phyloP scores from a whole-genome alignment of 1,140 invertebrate genomes.

The Drosophila orosa region DNA sequence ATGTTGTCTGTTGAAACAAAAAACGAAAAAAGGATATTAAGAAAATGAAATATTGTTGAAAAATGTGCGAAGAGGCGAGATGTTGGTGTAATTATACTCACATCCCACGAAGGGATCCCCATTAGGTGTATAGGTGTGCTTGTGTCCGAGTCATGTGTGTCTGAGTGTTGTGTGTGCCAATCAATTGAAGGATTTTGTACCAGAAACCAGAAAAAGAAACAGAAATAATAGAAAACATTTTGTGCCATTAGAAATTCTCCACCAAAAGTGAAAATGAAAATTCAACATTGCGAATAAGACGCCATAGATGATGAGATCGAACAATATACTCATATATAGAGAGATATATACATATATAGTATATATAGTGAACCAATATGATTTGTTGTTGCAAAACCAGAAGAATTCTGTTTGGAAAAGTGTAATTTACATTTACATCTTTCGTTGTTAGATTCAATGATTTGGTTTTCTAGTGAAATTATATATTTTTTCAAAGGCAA shows the following conservation, averaged over 20 bases:
- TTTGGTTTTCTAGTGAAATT: slow-evolving; percentile 47
- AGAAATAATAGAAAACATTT: slow-evolving; percentile 47
- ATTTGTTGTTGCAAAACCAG: slow-evolving; percentile 38
- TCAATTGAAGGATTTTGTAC: slow-evolving; percentile 44
- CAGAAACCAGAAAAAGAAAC: slow-evolving; percentile 20
- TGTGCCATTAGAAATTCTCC: slow-evolving; percentile 61
- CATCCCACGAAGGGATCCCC: slow-evolving; percentile 26
- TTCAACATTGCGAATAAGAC: slow-evolving; percentile 22
- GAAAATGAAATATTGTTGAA: slow-evolving; percentile 43
- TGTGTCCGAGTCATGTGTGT: slow-evolving; percentile 7
- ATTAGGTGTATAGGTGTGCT: slow-evolving; percentile 27
- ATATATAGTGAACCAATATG: slow-evolving; percentile 46
- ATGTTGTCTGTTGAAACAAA: slow-evolving; percentile 56
- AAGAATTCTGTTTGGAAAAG: slow-evolving; percentile 34
- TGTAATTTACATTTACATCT: slow-evolving; percentile 29
- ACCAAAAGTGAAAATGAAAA: slow-evolving; percentile 41
- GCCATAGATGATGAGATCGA: slow-evolving; percentile 52
- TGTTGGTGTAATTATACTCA: slow-evolving; percentile 43
- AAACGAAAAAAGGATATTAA: slow-evolving; percentile 26
- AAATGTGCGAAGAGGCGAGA: slow-evolving; percentile 3
- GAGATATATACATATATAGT: slow-evolving; percentile 14
- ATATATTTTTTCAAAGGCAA: slow-evolving; percentile 35
- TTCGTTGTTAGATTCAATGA: slow-evolving; percentile 50
- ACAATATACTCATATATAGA: slow-evolving; percentile 53
- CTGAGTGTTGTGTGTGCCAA: slow-evolving; percentile 42